Percentiles rank a stretch among this genome's conserved stretches.
Conservation (phyloP, 2,113 vertebrate species). For the Anhinga anhinga region DNA sequence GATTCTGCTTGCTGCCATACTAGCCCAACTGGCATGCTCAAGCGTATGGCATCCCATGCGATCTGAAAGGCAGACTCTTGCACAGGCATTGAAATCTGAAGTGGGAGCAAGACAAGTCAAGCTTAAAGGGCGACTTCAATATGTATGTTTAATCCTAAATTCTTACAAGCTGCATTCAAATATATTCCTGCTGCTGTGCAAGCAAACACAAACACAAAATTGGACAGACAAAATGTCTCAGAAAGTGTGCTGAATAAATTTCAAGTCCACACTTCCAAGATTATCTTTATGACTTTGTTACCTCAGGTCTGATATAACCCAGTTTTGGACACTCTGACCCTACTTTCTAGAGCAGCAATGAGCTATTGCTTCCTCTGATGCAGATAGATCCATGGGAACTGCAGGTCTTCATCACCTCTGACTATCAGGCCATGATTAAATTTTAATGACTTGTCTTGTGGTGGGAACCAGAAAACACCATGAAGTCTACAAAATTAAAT, state of each 20-base stretch:
- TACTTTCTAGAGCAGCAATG: not conserved
- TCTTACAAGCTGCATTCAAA: not conserved
- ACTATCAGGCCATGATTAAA: not conserved
- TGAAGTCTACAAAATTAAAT: not conserved
- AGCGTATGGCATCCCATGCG: rapidly evolving
- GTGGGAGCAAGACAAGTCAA: not conserved
- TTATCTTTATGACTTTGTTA: not conserved
- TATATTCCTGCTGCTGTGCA: not conserved
- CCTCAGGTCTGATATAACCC: not conserved
- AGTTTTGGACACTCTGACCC: not conserved
- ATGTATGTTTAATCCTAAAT: not conserved
- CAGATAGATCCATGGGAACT: not conserved
- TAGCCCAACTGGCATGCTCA: not conserved
- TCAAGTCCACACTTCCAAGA: not conserved
- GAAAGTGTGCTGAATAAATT: not conserved
- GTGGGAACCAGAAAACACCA: not conserved
- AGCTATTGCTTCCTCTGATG: not conserved
- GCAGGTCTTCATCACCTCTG: not conserved
- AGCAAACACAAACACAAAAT: not conserved
- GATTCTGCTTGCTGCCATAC: not conserved
- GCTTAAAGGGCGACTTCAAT: not conserved
- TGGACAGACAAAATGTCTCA: not conserved
- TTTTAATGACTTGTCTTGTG: not conserved
- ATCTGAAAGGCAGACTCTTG: not conserved
- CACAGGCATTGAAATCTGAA: not conserved